Percentiles rank a stretch among this genome's conserved stretches.
Evolutionary conservation across 2,797 vertebrate species (phyloP).

Genomic region (Rhyacichthys aspro): DNA sequence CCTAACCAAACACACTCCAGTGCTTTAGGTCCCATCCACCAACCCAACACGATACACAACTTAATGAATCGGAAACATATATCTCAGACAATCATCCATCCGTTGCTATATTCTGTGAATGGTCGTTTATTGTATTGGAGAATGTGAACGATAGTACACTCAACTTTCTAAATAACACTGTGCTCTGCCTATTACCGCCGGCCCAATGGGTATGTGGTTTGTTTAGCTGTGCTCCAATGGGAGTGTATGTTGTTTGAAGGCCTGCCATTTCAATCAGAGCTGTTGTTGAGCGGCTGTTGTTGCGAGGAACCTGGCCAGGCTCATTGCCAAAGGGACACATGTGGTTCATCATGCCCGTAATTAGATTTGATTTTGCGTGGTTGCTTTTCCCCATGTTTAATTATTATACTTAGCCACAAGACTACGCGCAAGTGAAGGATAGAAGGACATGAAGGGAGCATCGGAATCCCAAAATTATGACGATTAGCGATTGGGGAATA

Average conservation of each 20-base stretch:
- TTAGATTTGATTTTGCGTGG: slow-evolving; percentile 79
- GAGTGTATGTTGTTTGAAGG: slow-evolving; percentile 76
- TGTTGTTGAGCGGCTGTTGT: slow-evolving; percentile 73
- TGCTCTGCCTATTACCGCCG: slow-evolving; percentile 55
- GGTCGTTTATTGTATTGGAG: background rate
- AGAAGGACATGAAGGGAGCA: slow-evolving; percentile 32
- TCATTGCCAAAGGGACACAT: slow-evolving; percentile 65
- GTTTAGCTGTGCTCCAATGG: slow-evolving; percentile 73
- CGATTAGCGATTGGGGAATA: slow-evolving; percentile 58
- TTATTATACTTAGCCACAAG: slow-evolving; percentile 57
- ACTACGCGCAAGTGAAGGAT: slow-evolving; percentile 22
- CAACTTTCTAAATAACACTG: slow-evolving; percentile 62
- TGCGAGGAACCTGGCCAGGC: slow-evolving; percentile 65
- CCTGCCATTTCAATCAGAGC: slow-evolving; percentile 78
- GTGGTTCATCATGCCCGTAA: slow-evolving; percentile 78
- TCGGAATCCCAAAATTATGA: slow-evolving; percentile 33
- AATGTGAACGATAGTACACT: slow-evolving; percentile 45
- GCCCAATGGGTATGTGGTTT: slow-evolving; percentile 65
- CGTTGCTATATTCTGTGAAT: background rate
- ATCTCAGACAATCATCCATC: too few species aligned
- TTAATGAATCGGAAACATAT: background rate
- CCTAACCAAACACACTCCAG: too few species aligned
- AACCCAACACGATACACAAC: too few species aligned
- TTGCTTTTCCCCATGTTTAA: slow-evolving; percentile 67
- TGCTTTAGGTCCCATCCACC: too few species aligned